A percentile compares a stretch with the other conserved stretches of the same genome.
phyloP scores from a whole-genome alignment of 1,140 invertebrate genomes.

The Penaeus indicus region DNA sequence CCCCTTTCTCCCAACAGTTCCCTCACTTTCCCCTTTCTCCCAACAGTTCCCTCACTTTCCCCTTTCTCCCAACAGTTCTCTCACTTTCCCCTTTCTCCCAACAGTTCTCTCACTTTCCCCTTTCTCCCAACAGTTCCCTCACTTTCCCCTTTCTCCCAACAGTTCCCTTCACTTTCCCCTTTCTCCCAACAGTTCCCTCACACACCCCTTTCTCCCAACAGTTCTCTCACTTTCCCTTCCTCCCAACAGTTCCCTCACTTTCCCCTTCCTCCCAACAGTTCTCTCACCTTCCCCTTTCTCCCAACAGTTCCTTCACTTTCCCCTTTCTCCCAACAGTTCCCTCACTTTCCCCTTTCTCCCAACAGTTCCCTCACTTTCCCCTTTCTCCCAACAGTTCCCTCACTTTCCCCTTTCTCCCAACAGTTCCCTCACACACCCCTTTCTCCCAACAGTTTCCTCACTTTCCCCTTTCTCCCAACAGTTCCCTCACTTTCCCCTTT shows the following conservation, averaged over 20 bases:
- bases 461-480: constrained; percentile 5
- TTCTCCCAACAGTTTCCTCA: neutral
- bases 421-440: neutral
- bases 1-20: constrained; percentile 34
- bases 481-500: constrained; percentile 9
- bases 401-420: neutral
- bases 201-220: neutral
- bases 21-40: neutral
- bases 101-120: neutral
- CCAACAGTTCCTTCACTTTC: neutral
- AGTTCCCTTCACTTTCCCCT: neutral
- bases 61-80: neutral
- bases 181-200: neutral
- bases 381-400: too few relatives aligned
- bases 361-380: constrained; percentile 35
- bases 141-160: neutral
- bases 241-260: constrained; percentile 31
- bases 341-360: neutral
- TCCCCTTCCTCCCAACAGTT: neutral
- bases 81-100: neutral
- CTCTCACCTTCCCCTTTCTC: neutral
- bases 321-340: neutral
- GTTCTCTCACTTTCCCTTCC: neutral
- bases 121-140: constrained; percentile 33
- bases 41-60: too few relatives aligned